Percentiles rank a stretch among this genome's conserved stretches.
phyloP scores from a whole-genome alignment of 2,888 invertebrate genomes.

The Macaria liturata region DNA sequence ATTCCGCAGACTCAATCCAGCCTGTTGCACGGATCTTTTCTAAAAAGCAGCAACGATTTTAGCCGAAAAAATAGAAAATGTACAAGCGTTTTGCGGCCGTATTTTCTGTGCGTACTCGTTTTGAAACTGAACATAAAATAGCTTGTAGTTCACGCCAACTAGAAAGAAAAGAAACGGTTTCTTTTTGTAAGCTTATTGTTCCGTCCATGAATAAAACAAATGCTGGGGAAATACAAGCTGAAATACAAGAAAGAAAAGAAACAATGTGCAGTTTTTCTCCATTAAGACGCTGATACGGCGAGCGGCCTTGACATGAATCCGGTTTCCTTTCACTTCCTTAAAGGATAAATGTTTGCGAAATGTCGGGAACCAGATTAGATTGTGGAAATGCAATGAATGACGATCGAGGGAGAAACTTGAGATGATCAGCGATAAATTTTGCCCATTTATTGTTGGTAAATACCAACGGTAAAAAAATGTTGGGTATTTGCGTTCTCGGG shows the following conservation, averaged over 20 bases:
- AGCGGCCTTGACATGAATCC: constrained; percentile 19
- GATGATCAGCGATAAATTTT: constrained; percentile 11
- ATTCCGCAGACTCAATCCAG: neutral
- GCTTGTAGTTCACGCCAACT: too few relatives aligned
- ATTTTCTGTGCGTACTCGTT: too few relatives aligned
- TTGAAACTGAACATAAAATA: too few relatives aligned
- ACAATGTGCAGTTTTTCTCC: constrained; percentile 8
- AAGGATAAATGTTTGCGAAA: constrained; percentile 21
- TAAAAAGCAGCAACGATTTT: neutral
- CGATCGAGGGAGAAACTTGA: constrained; percentile 12
- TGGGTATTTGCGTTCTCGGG: too few relatives aligned
- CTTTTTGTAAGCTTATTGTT: neutral
- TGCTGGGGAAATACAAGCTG: constrained; percentile 1
- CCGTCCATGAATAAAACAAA: neutral
- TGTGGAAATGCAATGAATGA: constrained; percentile 21
- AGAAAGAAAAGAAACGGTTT: neutral
- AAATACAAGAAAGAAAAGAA: constrained; percentile 6
- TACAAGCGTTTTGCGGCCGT: too few relatives aligned
- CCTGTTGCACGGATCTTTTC: constrained; percentile 2
- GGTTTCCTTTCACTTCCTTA: constrained; percentile 23
- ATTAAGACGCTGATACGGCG: constrained; percentile 4
- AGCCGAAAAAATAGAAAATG: too few relatives aligned
- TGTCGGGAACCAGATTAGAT: constrained; percentile 14
- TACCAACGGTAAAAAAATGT: too few relatives aligned
- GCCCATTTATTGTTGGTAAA: neutral